A percentile compares a stretch with the other conserved stretches of the same genome.
phyloP scores from a whole-genome alignment of 2,888 invertebrate genomes.

The Opisthograptis luteolata region DNA sequence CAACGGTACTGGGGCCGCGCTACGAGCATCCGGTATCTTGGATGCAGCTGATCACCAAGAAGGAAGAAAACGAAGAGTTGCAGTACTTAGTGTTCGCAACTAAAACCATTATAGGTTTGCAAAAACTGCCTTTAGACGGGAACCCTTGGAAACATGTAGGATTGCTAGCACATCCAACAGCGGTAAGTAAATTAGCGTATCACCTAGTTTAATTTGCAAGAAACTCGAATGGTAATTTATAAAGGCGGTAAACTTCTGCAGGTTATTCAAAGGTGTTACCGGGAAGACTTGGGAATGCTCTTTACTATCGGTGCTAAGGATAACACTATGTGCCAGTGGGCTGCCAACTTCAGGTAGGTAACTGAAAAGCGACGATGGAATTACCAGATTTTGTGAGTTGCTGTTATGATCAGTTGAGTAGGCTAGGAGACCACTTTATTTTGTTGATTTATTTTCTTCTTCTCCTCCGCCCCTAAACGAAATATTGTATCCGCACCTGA shows the following conservation, averaged over 20 bases:
- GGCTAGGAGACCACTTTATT: no score
- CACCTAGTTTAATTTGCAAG: no score
- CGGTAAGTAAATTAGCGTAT: no score
- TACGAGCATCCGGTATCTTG: slow-evolving; percentile 84
- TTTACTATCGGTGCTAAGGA: slow-evolving; percentile 71
- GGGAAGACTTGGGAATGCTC: slow-evolving; percentile 60
- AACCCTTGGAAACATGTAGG: slow-evolving; percentile 88
- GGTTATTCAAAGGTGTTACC: slow-evolving; percentile 60
- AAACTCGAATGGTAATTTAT: no score
- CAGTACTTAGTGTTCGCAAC: slow-evolving; percentile 86
- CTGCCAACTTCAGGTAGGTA: slow-evolving; percentile 62
- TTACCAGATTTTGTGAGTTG: no score
- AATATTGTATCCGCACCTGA: neutral
- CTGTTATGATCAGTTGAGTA: no score
- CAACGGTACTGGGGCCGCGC: slow-evolving; percentile 88
- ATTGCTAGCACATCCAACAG: slow-evolving; percentile 86
- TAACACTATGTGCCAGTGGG: slow-evolving; percentile 67
- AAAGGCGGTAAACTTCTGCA: slow-evolving; percentile 32
- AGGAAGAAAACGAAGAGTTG: slow-evolving; percentile 42
- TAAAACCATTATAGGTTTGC: slow-evolving; percentile 87
- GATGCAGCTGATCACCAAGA: slow-evolving; percentile 66
- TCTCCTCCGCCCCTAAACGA: no score
- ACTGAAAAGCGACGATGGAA: no score
- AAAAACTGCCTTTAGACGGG: slow-evolving; percentile 88
- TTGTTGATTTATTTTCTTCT: no score